A percentile compares a stretch with the other conserved stretches of the same genome.
phyloP scores from a whole-genome alignment of 1,140 invertebrate genomes.

The Leptinotarsa lineolata region DNA sequence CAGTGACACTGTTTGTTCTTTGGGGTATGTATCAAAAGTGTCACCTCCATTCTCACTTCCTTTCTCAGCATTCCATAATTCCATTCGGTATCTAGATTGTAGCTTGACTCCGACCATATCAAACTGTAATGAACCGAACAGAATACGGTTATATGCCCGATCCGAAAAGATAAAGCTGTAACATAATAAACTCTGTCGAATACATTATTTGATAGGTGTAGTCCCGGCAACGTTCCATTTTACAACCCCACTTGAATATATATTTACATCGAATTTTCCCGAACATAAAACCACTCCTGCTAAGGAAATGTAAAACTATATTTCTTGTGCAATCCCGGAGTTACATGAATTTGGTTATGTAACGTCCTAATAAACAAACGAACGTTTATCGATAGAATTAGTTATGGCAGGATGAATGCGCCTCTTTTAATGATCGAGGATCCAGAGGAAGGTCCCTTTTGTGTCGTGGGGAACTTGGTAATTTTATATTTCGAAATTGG shows the following conservation, averaged over 20 bases:
- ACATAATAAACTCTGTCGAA: conserved; percentile 29
- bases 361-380: conserved; percentile 42
- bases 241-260: conserved; percentile 11
- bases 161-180: conserved; percentile 33
- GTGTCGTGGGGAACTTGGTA: neutral
- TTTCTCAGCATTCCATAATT: too few relatives aligned
- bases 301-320: conserved; percentile 38
- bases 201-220: conserved; percentile 20
- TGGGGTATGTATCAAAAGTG: too few relatives aligned
- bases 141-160: conserved; percentile 26
- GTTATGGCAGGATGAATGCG: conserved; percentile 1
- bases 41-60: too few relatives aligned
- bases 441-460: neutral
- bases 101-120: neutral
- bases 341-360: conserved; percentile 41
- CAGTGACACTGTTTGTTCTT: too few relatives aligned
- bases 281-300: conserved; percentile 13
- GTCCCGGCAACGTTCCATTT: neutral
- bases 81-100: neutral
- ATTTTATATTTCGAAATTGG: conserved; percentile 5
- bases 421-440: neutral
- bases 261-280: conserved; percentile 8
- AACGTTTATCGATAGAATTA: conserved; percentile 9
- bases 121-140: conserved; percentile 18
- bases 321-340: conserved; percentile 43